Percentiles rank a stretch among this genome's conserved stretches.
These are phyloP conservation scores for Uria aalge DNA, from an alignment of 2,113 vertebrate genomes.

Conservation along the genomic window DNA sequence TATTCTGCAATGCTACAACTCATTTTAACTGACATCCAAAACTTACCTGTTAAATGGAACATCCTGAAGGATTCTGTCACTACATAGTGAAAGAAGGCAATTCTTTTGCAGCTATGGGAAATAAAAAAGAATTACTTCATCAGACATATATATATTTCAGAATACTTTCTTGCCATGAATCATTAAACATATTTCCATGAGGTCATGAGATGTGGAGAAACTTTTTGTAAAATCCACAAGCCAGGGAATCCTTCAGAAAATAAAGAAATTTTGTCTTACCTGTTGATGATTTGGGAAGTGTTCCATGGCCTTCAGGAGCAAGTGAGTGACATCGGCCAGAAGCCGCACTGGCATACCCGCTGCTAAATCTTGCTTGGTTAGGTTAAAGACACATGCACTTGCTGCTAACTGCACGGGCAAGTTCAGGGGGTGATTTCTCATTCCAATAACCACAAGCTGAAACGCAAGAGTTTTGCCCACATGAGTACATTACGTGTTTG, in stretches of 20 bases:
- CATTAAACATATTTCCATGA: background rate
- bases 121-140: background rate
- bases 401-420: conserved; percentile 96
- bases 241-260: background rate
- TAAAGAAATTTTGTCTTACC: conserved; percentile 35
- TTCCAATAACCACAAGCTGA: conserved; percentile 94
- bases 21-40: background rate
- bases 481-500: background rate
- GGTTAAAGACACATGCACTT: conserved; percentile 97
- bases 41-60: conserved; percentile 97
- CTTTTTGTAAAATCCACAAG: background rate
- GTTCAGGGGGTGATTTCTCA: conserved; percentile 95
- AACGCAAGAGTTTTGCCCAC: background rate
- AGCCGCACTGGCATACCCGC: conserved; percentile 92
- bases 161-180: background rate
- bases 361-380: conserved; percentile 97
- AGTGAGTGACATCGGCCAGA: conserved; percentile 89
- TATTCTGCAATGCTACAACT: background rate
- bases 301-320: conserved; percentile 96
- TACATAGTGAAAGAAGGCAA: conserved; percentile 97
- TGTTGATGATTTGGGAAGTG: conserved; percentile 98
- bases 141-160: background rate
- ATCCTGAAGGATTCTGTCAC: conserved; percentile 96
- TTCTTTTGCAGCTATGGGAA: conserved; percentile 92
- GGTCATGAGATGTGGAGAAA: background rate